These are phyloP conservation scores for Sebastes taczanowskii DNA, from an alignment of 2,797 vertebrate genomes.

Conservation along the genomic window DNA sequence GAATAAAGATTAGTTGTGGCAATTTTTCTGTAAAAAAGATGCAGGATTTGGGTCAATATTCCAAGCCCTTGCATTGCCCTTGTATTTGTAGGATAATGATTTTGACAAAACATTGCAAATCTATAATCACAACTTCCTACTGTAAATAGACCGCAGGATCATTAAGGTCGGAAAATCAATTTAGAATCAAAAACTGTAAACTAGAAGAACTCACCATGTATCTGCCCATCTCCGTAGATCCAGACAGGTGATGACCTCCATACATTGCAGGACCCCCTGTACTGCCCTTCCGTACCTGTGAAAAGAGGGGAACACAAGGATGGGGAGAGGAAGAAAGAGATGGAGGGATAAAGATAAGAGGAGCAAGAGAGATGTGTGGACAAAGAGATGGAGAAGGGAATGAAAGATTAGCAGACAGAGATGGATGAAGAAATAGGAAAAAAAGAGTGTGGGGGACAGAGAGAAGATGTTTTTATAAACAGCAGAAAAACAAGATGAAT, in stretches of 20 bases:
- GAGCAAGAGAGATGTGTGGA: constrained; percentile 5
- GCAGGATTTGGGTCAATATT: no score
- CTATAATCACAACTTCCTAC: not conserved
- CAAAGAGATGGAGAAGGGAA: constrained; percentile 1
- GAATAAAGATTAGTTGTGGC: not conserved
- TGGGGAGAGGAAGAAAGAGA: constrained; percentile 25
- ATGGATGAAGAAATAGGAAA: constrained; percentile 4
- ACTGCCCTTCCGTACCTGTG: constrained; percentile 91
- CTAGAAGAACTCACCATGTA: constrained; percentile 85
- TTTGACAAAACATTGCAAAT: not conserved
- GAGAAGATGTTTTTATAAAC: constrained; percentile 33
- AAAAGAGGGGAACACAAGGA: constrained; percentile 18
- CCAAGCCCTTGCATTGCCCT: no score
- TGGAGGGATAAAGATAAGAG: not conserved
- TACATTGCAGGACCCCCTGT: constrained; percentile 85
- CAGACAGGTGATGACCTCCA: constrained; percentile 87
- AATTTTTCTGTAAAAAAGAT: no score
- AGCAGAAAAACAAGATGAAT: constrained; percentile 36
- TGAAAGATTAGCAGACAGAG: constrained; percentile 30
- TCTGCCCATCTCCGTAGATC: constrained; percentile 88
- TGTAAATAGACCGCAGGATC: not conserved
- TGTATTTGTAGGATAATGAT: no score
- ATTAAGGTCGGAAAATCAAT: not conserved
- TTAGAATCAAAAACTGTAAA: not conserved
- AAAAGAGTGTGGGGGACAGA: constrained; percentile 10